Evolutionary conservation across 1,140 invertebrate genomes (phyloP), one percentile per base, ranked within the genome.

Genomic region (Lasaia peninsularis): DNA sequence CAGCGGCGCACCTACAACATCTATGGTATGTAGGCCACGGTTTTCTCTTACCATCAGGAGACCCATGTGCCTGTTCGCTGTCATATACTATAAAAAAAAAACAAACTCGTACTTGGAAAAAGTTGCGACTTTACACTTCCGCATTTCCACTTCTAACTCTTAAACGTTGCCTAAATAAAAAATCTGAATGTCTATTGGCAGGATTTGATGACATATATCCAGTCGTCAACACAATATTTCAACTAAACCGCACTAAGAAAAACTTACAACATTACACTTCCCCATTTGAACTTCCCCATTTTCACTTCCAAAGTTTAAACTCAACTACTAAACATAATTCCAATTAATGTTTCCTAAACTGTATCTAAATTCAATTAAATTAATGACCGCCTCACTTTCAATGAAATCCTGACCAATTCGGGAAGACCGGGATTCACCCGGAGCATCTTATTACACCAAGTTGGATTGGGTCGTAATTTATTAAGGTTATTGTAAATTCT

Each of bases 391-490:
- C 70, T 68, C 67, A 69, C 69, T 67, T 69, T 64, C 67, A 67
- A 63, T 58, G 66, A 64, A 65, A 63, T 59, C 52, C 54, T 58
- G 66, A 64, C 28, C 61, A 63, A 54, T 48, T 40, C 55, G 48
- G 44, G 52, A n/a, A 62, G 61, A 64, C 51, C 52, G 63, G 60
- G 69, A 65, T 65, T 28, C 24, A 6, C 64, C 67, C 69, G 33
- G 40, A 49, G 67, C 65, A 62, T 75, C 79, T 79, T 80, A 83
- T 80, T 83, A 76, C 62, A 78, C 57, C 66, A 78, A 78, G 57
- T 80, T 80, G 75, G 73, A 79, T 83, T 75, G 76, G 78, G 68
- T 80, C 57, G 73, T 78, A 78, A 83, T 80, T 83, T 80, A 80
- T 83, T 78, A 78, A 62, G 71, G 80, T 80, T 79, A 80, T 77